These are phyloP conservation scores for Idris sp. DNA, from an alignment of 1,140 invertebrate species.

Conservation along the genomic window DNA sequence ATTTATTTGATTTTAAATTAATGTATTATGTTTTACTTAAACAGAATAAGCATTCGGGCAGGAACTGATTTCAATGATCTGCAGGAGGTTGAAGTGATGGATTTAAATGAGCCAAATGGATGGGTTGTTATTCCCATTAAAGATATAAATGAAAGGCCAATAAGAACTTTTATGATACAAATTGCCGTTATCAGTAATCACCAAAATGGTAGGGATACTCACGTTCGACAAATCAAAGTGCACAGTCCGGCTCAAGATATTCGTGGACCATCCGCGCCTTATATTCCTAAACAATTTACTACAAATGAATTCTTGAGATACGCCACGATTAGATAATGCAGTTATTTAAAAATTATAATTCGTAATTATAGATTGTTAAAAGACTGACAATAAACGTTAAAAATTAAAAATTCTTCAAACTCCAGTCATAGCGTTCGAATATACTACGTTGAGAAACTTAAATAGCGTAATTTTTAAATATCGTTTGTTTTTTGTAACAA, in stretches of 20 bases:
- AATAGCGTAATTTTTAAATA: too few relatives aligned
- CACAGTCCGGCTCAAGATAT: slow-evolving; percentile 92
- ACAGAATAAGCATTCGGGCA: slow-evolving; percentile 92
- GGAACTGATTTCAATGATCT: slow-evolving; percentile 98
- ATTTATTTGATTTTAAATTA: too few relatives aligned
- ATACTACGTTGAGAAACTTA: too few relatives aligned
- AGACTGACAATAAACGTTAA: too few relatives aligned
- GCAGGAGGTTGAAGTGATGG: slow-evolving; percentile 97
- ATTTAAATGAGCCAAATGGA: slow-evolving; percentile 95
- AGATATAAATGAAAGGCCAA: slow-evolving; percentile 91
- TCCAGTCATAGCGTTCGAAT: too few relatives aligned
- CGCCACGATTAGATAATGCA: slow-evolving; percentile 85
- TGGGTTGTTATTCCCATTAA: slow-evolving; percentile 97
- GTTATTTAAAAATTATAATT: too few relatives aligned
- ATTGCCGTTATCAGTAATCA: slow-evolving; percentile 98
- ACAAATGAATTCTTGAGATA: slow-evolving; percentile 90
- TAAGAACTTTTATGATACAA: slow-evolving; percentile 97
- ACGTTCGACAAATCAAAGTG: slow-evolving; percentile 97
- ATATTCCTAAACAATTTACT: slow-evolving; percentile 87
- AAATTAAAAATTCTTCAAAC: too few relatives aligned
- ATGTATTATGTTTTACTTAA: neutral
- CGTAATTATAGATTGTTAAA: too few relatives aligned
- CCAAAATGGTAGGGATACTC: slow-evolving; percentile 98
- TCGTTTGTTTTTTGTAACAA: too few relatives aligned
- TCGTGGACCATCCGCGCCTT: slow-evolving; percentile 83